Conservation (phyloP, 2,888 invertebrate species). For the Polydrusus cervinus region DNA sequence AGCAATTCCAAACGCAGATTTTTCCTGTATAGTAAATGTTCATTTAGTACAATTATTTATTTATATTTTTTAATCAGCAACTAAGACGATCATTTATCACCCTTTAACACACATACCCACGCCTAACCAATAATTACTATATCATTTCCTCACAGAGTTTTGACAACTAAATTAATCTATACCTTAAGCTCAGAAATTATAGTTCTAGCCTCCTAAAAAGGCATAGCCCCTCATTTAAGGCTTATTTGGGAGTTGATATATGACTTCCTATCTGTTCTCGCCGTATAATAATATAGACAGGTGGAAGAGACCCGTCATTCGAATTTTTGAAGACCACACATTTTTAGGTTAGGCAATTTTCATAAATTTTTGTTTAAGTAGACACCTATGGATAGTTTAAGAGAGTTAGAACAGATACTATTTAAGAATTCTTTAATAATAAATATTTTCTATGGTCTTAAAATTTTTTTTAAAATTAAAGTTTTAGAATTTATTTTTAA, state of each 20-base stretch:
- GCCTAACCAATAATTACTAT: conserved; percentile 34
- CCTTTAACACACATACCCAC: background rate
- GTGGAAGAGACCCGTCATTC: conserved; percentile 39
- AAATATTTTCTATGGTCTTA: too few species aligned
- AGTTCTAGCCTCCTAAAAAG: conserved; percentile 13
- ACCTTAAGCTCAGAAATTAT: conserved; percentile 28
- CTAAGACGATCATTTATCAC: background rate
- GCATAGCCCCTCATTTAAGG: conserved; percentile 44
- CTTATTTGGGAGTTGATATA: conserved; percentile 49
- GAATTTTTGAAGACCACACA: conserved; percentile 47
- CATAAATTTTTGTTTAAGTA: conserved; percentile 12
- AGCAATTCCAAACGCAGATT: too few species aligned
- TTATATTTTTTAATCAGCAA: background rate
- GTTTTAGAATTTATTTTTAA: too few species aligned
- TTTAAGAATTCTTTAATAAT: too few species aligned
- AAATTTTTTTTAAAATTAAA: too few species aligned
- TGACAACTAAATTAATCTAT: conserved; percentile 51
- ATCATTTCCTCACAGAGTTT: conserved; percentile 41
- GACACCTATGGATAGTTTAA: background rate
- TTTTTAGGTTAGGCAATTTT: conserved; percentile 45
- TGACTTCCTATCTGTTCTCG: conserved; percentile 49
- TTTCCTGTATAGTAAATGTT: background rate
- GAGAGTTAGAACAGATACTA: conserved; percentile 5
- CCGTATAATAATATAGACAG: conserved; percentile 48
- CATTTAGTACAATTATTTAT: background rate